phyloP scores from a whole-genome alignment of 2,797 vertebrate species.

The Spinus olivaceus region DNA sequence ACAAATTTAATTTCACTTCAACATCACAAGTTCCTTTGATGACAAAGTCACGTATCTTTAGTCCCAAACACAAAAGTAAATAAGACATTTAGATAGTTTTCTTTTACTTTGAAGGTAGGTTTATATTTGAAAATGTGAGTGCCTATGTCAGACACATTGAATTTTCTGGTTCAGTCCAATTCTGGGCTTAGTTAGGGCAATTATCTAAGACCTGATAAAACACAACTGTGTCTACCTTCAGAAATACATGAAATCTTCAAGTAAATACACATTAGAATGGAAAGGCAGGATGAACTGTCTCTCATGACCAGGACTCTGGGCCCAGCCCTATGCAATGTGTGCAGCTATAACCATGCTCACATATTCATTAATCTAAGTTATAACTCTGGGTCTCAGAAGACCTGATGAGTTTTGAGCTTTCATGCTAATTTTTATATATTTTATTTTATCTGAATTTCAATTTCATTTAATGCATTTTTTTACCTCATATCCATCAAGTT shows the following conservation, averaged over 20 bases:
- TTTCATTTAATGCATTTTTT: not conserved
- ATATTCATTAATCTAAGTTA: not conserved
- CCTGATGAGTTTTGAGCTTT: not conserved
- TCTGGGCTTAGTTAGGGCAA: not conserved
- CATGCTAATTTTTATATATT: not conserved
- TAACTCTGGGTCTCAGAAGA: not conserved
- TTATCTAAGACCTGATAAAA: not conserved
- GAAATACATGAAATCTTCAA: not conserved
- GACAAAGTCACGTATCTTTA: slow-evolving; percentile 66
- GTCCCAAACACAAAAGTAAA: slow-evolving; percentile 61
- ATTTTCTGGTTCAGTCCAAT: slow-evolving; percentile 17
- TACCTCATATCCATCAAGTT: not conserved
- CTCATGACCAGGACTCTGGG: not conserved
- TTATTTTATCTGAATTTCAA: not conserved
- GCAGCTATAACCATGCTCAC: not conserved
- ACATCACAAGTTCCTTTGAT: slow-evolving; percentile 67
- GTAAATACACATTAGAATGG: not conserved
- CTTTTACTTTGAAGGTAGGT: slow-evolving; percentile 61
- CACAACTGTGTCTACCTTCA: not conserved
- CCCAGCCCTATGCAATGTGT: not conserved
- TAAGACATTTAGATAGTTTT: slow-evolving; percentile 70
- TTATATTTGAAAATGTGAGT: slow-evolving; percentile 34
- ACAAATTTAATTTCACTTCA: slow-evolving; percentile 68
- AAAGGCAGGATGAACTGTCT: not conserved
- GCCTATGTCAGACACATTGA: not conserved